Conservation (phyloP, 2,113 vertebrate genomes). For the Triplophysa tibetana region DNA sequence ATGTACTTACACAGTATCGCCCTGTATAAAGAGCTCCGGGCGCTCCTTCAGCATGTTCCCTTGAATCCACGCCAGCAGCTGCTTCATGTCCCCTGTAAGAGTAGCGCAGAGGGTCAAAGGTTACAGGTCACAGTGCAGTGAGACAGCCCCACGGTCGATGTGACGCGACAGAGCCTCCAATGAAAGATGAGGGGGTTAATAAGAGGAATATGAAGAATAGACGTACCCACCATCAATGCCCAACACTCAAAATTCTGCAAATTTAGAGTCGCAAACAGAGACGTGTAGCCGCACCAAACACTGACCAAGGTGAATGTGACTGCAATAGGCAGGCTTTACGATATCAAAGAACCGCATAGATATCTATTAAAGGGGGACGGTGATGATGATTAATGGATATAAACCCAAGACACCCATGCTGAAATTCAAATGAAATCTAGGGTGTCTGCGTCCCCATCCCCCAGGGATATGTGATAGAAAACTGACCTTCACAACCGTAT, state of each 20-base stretch:
- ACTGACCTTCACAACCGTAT: not conserved
- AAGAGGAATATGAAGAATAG: conserved; percentile 25
- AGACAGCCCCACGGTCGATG: conserved; percentile 74
- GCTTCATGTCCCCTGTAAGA: conserved; percentile 88
- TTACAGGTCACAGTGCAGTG: conserved; percentile 68
- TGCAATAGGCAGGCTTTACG: not conserved
- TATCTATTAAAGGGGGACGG: not conserved
- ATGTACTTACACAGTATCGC: conserved; percentile 88
- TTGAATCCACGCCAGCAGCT: conserved; percentile 93
- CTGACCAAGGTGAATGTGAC: conserved; percentile 2
- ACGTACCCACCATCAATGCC: not conserved
- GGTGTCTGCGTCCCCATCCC: conserved; percentile 22
- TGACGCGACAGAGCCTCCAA: conserved; percentile 74
- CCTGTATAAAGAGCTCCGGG: conserved; percentile 93
- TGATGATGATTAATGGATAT: conserved; percentile 38
- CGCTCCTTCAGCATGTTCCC: conserved; percentile 91
- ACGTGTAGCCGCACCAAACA: not conserved
- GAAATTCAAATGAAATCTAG: conserved; percentile 42
- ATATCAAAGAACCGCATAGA: not conserved
- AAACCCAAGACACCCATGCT: conserved; percentile 12
- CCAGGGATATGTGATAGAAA: not conserved
- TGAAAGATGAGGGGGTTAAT: conserved; percentile 57
- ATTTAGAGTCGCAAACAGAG: not conserved
- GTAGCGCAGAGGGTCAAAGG: conserved; percentile 60
- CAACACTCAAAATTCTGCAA: not conserved